A percentile compares a stretch with the other conserved stretches of the same genome.
Conservation (phyloP, 2,888 invertebrate genomes). For the Catocala nupta region DNA sequence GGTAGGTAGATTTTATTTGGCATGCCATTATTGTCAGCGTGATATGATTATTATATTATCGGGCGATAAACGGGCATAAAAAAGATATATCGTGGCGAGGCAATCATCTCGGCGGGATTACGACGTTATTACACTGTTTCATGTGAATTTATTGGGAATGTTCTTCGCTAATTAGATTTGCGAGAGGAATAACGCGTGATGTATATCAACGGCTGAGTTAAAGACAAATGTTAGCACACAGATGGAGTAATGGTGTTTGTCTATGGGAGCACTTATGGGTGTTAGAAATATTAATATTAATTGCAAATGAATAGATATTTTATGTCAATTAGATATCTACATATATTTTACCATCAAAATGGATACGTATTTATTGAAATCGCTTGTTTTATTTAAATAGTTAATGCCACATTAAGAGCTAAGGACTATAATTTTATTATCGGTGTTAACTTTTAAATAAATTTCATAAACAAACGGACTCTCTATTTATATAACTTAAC, state of each 20-base stretch:
- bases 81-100: constrained; percentile 81
- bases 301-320: no score
- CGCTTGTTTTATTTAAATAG: no score
- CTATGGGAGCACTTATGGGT: no score
- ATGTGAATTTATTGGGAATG: constrained; percentile 80
- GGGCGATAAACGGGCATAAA: constrained; percentile 84
- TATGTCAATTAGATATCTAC: no score
- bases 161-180: constrained; percentile 68
- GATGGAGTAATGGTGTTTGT: background rate
- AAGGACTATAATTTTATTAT: no score
- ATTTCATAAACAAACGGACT: no score
- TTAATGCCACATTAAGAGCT: no score
- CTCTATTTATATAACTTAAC: no score
- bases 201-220: constrained; percentile 5
- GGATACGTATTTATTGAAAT: no score
- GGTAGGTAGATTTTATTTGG: constrained; percentile 86
- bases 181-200: constrained; percentile 18
- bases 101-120: constrained; percentile 82
- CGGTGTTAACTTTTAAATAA: no score
- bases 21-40: constrained; percentile 84
- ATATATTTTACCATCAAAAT: no score
- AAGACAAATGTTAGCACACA: background rate
- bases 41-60: constrained; percentile 86
- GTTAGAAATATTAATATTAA: no score
- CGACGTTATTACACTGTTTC: constrained; percentile 78